phyloP scores from a whole-genome alignment of 2,113 vertebrate species.

The Lamprotornis superbus region DNA sequence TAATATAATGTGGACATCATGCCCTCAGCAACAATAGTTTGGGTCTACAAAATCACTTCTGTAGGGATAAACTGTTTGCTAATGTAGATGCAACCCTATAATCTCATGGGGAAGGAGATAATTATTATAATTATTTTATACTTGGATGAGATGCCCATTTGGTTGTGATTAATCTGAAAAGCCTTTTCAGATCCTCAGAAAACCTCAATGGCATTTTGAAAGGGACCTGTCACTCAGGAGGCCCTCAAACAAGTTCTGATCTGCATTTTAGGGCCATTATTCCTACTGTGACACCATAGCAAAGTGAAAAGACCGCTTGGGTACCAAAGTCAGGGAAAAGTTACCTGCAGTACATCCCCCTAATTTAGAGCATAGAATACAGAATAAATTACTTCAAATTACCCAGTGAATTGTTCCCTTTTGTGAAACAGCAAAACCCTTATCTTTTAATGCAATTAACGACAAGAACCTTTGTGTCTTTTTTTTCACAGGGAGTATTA shows the following conservation, averaged over 20 bases:
- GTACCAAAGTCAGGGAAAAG: background rate
- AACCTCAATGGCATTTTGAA: background rate
- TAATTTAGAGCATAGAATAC: background rate
- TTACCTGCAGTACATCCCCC: background rate
- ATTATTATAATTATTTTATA: constrained; percentile 9
- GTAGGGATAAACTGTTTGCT: background rate
- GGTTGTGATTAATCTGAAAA: constrained; percentile 17
- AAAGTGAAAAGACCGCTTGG: background rate
- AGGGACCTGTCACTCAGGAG: background rate
- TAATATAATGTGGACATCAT: background rate
- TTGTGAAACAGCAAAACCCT: background rate
- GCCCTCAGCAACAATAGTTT: background rate
- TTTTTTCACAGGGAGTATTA: background rate
- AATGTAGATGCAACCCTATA: background rate
- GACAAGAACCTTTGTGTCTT: background rate
- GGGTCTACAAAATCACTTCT: background rate
- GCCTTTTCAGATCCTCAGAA: constrained; percentile 6
- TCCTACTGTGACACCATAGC: background rate
- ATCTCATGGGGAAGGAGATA: background rate
- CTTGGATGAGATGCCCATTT: background rate
- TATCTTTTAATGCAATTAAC: background rate
- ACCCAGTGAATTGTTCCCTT: background rate
- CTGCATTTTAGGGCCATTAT: constrained; percentile 13
- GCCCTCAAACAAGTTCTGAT: background rate
- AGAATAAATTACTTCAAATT: constrained; percentile 43